These are phyloP conservation scores for Clarias platycephalus DNA, from an alignment of 2,797 vertebrate genomes.

Conservation along the genomic window DNA sequence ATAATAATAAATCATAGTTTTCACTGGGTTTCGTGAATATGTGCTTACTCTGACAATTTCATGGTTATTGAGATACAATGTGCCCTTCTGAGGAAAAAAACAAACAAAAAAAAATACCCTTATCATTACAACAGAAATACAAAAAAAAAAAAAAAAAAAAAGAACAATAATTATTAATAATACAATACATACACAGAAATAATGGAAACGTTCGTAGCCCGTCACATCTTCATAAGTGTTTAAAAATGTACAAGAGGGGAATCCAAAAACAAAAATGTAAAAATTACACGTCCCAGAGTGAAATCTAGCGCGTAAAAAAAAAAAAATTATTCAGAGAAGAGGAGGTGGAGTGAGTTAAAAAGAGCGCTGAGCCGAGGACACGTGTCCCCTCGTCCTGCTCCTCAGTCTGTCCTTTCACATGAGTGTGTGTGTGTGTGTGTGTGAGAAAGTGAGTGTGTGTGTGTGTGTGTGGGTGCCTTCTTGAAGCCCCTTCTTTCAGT, in stretches of 20 bases:
- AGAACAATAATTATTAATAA: constrained; percentile 79
- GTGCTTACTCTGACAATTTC: constrained; percentile 61
- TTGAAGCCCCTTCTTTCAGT: constrained; percentile 63
- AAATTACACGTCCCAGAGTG: constrained; percentile 37
- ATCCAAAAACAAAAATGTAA: background rate
- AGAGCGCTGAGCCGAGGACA: constrained; percentile 53
- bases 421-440: constrained; percentile 25
- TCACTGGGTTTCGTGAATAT: constrained; percentile 49
- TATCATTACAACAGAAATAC: constrained; percentile 72
- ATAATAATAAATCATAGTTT: constrained; percentile 32
- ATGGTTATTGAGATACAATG: constrained; percentile 61
- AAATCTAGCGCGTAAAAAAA: constrained; percentile 56
- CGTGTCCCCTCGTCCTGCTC: constrained; percentile 21
- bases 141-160: constrained; percentile 70
- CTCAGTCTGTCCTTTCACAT: constrained; percentile 45
- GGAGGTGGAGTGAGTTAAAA: constrained; percentile 58
- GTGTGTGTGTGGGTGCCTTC: constrained; percentile 27
- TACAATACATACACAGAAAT: constrained; percentile 77
- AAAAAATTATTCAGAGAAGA: background rate
- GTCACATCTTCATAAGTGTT: constrained; percentile 67
- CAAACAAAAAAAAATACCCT: constrained; percentile 55
- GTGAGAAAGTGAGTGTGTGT: too few relatives aligned
- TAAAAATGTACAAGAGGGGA: constrained; percentile 70
- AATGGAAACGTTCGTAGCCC: constrained; percentile 65
- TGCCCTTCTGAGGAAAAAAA: constrained; percentile 64